Evolutionary conservation across 2,888 invertebrate genomes (phyloP), one percentile per base, ranked within the genome.

Genomic region (Caenorhabditis afra): DNA sequence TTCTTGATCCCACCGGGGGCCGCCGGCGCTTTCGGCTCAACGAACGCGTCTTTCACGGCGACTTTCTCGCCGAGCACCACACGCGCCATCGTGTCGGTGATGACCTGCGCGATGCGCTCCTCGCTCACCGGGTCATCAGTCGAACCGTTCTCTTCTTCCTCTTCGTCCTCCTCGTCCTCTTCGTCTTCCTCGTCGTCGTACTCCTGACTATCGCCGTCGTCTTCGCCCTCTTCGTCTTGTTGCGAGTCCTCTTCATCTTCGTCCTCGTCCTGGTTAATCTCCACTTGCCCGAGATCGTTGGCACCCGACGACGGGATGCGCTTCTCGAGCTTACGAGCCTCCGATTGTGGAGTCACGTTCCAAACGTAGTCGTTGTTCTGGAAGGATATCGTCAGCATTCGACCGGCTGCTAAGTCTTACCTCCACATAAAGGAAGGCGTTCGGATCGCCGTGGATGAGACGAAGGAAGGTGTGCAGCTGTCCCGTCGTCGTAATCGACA

Each of bases 401-500:
- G n/a, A n/a, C n/a, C n/a, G n/a, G n/a, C n/a, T n/a, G n/a, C n/a
- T n/a, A n/a, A n/a, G n/a, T 3, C 53, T 45, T 23, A 74, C 79
- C 74, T 79, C 79, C 2, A 79, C 65, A 35, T 79, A 79, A 29
- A 79, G 35, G 20, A 70, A 55, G 29, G 61, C 65, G 3, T 52
- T 29, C 4, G 74, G 65, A 49, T 79, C 70, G 23, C 58, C 59
- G 29, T 74, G 62, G 10, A 79, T 47, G 22, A 62, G 57, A n/a
- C 59, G 59, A 11, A 79, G 29, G 41, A 79, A 79, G 0, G 79
- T 79, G 49, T 74, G 74, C 4, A 79, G 55, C 45, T 79, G 79
- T 0, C 79, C 79, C n/a, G 79, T 79, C 16, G 79, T 79, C 3
- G 68, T 74, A 37, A 79, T 70, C 14, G 68, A 55, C 2, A 79